Evolutionary conservation across 2,888 invertebrate genomes (phyloP), one percentile per base, ranked within the genome.

Genomic region (Tricholauxania praeusta): DNA sequence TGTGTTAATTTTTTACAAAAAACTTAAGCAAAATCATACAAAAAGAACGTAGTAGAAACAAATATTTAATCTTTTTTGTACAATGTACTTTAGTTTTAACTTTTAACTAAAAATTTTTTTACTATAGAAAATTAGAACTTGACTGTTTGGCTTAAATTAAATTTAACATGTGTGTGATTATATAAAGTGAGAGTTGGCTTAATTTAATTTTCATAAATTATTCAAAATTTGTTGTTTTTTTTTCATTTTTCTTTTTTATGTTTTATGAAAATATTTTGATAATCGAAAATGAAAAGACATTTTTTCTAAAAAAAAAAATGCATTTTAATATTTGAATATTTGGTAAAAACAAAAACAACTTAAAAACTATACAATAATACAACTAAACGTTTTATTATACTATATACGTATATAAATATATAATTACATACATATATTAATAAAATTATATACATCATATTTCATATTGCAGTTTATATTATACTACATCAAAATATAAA

Each of bases 11-110:
- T n/a, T 17, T 17, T 12, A 39, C 39, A 55, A 55, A 55, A 55
- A 60, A 10, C 39, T 39, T 39, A 39, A 39, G 39, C 39, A 39
- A 39, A 39, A 39, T 59, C 57, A 66, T 71, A 53, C 66, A 74
- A 71, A 68, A 53, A 10, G 48, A 69, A 74, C 59, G 72, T 66
- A 53, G 62, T 53, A 73, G 28, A 49, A 57, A 19, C 7, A 32
- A 51, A 55, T 28, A 28, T 47, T 49, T 19, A 55, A 19, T 66
- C 72, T 74, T 70, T 72, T 63, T 73, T 67, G 51, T 55, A 71
- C 28, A 28, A 63, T 52, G 39, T 55, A 12, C 47, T 17, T 32
- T 53, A 66, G 32, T 66, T 55, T 28, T 39, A 32, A 32, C 39
- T 32, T 59, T 66, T 62, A 62, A 62, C 39, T 66, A 7, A 66